These are phyloP conservation scores for Dendrolimus pini DNA, from an alignment of 2,888 invertebrate species.

Conservation along the genomic window DNA sequence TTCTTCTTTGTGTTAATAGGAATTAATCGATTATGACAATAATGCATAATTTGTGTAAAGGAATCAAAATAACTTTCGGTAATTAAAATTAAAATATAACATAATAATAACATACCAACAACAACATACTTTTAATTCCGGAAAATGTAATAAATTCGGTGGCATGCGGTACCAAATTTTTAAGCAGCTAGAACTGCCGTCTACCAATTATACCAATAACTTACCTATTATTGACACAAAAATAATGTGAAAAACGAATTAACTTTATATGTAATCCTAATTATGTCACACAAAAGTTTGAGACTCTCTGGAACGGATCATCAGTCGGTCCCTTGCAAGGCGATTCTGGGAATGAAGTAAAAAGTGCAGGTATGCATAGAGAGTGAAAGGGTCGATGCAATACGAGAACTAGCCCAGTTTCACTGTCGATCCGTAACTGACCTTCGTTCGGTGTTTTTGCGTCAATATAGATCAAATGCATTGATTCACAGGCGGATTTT, in stretches of 20 bases:
- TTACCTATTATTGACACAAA: constrained; percentile 2
- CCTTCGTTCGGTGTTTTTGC: constrained; percentile 61
- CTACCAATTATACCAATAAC: no score
- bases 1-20: no score
- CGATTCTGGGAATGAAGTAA: constrained; percentile 63
- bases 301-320: constrained; percentile 22
- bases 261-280: no score
- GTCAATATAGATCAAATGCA: constrained; percentile 49
- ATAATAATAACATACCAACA: no score
- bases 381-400: constrained; percentile 76
- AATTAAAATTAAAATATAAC: no score
- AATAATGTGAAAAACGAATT: constrained; percentile 12
- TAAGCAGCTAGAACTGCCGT: no score
- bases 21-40: no score
- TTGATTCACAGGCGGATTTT: constrained; percentile 47
- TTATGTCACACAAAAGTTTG: constrained; percentile 28
- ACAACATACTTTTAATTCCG: no score
- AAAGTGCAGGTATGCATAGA: constrained; percentile 72
- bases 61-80: no score
- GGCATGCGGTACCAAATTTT: no score
- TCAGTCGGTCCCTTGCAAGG: constrained; percentile 32
- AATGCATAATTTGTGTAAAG: no score
- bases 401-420: constrained; percentile 67
- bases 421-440: constrained; percentile 47
- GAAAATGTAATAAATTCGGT: no score